A percentile compares a stretch with the other conserved stretches of the same genome.
Conservation (phyloP, 2,113 vertebrate genomes). For the Lepidothrix coronata region DNA sequence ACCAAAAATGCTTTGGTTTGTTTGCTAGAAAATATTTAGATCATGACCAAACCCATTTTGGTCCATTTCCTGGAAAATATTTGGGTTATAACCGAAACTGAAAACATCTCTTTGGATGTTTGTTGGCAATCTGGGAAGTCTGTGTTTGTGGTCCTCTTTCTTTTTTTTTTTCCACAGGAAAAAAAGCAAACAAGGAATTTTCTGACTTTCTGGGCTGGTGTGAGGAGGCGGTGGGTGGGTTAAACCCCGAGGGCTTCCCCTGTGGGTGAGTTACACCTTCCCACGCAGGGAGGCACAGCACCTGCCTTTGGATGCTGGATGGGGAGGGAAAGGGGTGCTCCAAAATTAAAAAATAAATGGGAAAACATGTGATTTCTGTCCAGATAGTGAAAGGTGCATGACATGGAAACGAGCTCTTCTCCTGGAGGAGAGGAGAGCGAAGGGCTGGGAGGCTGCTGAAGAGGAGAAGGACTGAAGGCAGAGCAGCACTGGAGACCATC, state of each 20-base stretch:
- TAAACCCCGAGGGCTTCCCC: background rate
- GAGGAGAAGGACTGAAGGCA: background rate
- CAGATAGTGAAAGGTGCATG: accelerated
- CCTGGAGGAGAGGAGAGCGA: background rate
- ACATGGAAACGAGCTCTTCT: accelerated
- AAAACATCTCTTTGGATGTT: background rate
- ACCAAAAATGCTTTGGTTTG: background rate
- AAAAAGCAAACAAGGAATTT: background rate
- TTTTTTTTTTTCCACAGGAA: background rate
- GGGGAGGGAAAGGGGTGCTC: background rate
- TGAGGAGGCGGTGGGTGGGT: background rate
- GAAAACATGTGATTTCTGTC: background rate
- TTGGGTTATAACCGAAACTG: background rate
- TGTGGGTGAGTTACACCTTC: background rate
- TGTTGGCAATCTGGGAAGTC: background rate
- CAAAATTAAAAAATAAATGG: background rate
- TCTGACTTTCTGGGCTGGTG: background rate
- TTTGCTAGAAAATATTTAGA: background rate
- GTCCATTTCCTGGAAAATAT: background rate
- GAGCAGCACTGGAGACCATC: background rate
- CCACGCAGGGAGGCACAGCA: background rate
- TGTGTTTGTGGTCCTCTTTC: background rate
- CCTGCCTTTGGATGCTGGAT: background rate
- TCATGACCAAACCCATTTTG: background rate
- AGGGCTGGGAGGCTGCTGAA: background rate